These are phyloP conservation scores for Monochamus saltuarius DNA, from an alignment of 1,140 invertebrate species.

Conservation along the genomic window DNA sequence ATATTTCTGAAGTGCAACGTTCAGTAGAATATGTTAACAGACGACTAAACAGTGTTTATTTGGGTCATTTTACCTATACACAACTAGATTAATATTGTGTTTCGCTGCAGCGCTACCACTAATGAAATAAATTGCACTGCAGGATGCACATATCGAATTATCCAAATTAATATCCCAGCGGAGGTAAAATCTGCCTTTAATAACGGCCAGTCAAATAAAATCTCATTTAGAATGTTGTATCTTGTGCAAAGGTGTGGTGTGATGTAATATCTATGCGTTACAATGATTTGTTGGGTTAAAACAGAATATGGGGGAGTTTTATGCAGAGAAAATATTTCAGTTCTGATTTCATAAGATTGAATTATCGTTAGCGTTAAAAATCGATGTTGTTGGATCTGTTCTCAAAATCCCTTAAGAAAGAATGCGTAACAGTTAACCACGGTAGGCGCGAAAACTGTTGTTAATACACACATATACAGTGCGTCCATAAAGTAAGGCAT, in stretches of 20 bases:
- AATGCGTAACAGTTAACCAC: no score
- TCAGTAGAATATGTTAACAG: conserved; percentile 20
- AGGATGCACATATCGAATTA: conserved; percentile 15
- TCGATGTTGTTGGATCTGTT: no score
- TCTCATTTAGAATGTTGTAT: conserved; percentile 5
- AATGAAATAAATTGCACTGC: conserved; percentile 22
- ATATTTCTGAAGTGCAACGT: conserved; percentile 19
- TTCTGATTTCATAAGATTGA: no score
- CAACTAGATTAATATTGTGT: conserved; percentile 22
- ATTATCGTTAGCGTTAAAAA: no score
- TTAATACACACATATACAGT: no score
- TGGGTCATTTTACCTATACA: conserved; percentile 21
- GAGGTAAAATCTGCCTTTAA: not conserved
- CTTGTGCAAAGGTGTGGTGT: not conserved
- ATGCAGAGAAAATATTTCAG: no score
- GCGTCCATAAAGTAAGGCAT: no score
- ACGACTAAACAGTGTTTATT: conserved; percentile 23
- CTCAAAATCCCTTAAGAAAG: no score
- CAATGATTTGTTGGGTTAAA: no score
- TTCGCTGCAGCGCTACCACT: conserved; percentile 17
- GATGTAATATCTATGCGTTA: no score
- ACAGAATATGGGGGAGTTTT: no score
- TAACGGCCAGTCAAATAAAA: not conserved
- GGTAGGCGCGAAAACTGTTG: no score
- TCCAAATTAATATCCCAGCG: conserved; percentile 18